These are phyloP conservation scores for Masnerella sp. DNA, from an alignment of 2,888 invertebrate genomes.

Conservation along the genomic window DNA sequence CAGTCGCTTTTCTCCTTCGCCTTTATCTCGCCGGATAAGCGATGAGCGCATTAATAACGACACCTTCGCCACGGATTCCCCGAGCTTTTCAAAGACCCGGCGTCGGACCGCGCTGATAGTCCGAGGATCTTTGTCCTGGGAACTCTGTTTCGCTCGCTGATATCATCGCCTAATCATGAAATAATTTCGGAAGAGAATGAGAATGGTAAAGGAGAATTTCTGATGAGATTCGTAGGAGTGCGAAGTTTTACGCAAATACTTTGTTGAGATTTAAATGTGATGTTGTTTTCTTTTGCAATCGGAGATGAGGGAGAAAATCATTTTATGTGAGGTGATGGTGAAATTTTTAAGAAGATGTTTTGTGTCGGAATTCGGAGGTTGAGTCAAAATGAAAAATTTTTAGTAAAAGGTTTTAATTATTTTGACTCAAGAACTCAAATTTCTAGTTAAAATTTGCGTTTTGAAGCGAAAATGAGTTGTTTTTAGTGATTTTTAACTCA, in stretches of 20 bases:
- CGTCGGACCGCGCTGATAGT: background rate
- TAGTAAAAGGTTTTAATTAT: too few species aligned
- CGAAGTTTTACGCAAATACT: constrained; percentile 10
- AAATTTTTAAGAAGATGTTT: too few species aligned
- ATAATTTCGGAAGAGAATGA: constrained; percentile 16
- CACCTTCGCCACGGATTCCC: constrained; percentile 25
- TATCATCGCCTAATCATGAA: constrained; percentile 24
- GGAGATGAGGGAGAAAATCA: background rate
- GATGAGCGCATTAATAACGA: constrained; percentile 49
- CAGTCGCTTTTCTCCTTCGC: constrained; percentile 21
- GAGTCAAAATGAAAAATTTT: too few species aligned
- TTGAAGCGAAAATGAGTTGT: too few species aligned
- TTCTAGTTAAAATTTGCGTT: too few species aligned
- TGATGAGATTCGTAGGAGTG: constrained; percentile 16
- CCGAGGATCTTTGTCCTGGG: constrained; percentile 13
- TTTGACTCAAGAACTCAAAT: too few species aligned
- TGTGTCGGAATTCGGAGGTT: too few species aligned
- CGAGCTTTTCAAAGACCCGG: constrained; percentile 10
- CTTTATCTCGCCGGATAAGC: constrained; percentile 41
- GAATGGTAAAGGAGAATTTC: constrained; percentile 5
- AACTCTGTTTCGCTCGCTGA: constrained; percentile 16
- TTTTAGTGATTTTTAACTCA: too few species aligned
- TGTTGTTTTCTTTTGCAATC: background rate
- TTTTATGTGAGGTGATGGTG: too few species aligned
- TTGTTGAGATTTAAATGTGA: background rate